These are phyloP conservation scores for Sprattus sprattus DNA, from an alignment of 2,113 vertebrate species.

Conservation along the genomic window DNA sequence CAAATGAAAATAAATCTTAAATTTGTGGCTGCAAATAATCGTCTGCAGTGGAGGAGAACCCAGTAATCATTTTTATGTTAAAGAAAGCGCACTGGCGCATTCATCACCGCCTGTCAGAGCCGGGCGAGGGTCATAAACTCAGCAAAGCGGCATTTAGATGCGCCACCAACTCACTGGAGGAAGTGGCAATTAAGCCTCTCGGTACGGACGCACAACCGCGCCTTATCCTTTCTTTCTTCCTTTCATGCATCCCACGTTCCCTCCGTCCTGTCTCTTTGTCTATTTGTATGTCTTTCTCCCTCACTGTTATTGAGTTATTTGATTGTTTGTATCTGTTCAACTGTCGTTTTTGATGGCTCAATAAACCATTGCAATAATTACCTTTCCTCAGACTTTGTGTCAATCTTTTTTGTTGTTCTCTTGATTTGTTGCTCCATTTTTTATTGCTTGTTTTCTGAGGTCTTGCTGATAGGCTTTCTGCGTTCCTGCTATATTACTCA, in stretches of 20 bases:
- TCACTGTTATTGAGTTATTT: neutral
- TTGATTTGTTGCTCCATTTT: neutral
- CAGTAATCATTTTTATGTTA: conserved; percentile 57
- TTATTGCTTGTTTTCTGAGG: neutral
- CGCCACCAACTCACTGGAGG: neutral
- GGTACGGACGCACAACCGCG: neutral
- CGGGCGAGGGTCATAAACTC: conserved; percentile 50
- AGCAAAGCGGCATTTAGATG: conserved; percentile 43
- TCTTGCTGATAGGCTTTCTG: neutral
- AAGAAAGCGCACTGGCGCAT: conserved; percentile 52
- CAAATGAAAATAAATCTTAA: conserved; percentile 51
- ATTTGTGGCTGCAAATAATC: conserved; percentile 59
- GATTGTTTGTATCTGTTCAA: neutral
- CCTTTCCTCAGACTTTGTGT: too few relatives aligned
- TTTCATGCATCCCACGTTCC: neutral
- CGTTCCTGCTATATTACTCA: neutral
- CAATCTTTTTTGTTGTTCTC: neutral
- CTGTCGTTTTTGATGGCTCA: neutral
- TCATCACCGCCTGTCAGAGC: conserved; percentile 60
- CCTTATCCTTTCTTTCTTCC: neutral
- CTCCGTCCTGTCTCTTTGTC: neutral
- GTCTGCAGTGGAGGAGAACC: conserved; percentile 34
- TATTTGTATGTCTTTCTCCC: neutral
- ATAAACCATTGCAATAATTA: too few relatives aligned
- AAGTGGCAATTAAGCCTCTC: conserved; percentile 1